Evolutionary conservation across 92 coral and sea anemone genomes (phyloP), one percentile per base, ranked within the genome.

Genomic region (Virgularia gustaviana): DNA sequence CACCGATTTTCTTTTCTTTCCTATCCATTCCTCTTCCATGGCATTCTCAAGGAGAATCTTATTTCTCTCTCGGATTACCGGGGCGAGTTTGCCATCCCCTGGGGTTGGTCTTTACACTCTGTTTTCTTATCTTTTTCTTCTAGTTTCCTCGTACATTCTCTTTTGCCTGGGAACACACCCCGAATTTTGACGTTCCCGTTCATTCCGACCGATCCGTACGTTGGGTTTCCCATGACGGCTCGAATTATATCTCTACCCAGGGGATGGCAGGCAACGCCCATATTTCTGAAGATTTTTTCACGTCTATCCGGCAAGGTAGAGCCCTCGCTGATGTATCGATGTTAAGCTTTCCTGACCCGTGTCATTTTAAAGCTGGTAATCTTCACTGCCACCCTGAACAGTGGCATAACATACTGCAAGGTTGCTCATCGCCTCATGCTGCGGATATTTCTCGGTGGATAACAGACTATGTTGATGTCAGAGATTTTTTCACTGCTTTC

Each of bases 1-100:
- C n/a, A 36, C 20, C 37, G 36, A 35, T 13, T 28, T 55, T 56
- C 22, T 56, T 57, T 35, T 29, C 44, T 57, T 51, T 54, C n/a
- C 53, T 23, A 2, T 54, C 60, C n/a, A n/a, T 55, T 71, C 60
- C 19, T 36, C 67, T 38, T 15, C 42, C 58, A 59, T 70, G 76
- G 76, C 76, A 38, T 70, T 70, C 76, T 70, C 65, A 65, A 61
- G 52, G 59, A 51, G 73, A 36, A 65, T 39, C 73, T 37, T 13
- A n/a, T 65, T 45, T 45, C 54, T 57, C 54, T 45, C 60, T 20
- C 57, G 76, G 57, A 42, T 51, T 42, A 44, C 45, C 49, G 49
- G 76, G 76, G 58, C 25, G 42, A 32, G 43, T 61, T 32, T 61
- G 37, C 43, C 43, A 61, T 66, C 51, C 73, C 73, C 55, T 47